These are phyloP conservation scores for Gracilinanus agilis DNA, from an alignment of 2,113 vertebrate genomes.

Conservation along the genomic window DNA sequence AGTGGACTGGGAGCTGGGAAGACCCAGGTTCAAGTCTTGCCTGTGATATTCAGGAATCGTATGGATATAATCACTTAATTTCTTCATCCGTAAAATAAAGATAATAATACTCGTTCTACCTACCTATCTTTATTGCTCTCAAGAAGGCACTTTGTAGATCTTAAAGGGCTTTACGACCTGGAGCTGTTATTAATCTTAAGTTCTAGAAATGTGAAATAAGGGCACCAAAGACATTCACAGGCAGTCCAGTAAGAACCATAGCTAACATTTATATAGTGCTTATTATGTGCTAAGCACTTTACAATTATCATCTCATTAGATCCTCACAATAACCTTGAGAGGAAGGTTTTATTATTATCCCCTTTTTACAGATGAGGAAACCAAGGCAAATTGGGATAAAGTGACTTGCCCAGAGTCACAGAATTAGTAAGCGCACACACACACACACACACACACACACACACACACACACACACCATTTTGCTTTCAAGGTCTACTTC, in stretches of 20 bases:
- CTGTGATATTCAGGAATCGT: not conserved
- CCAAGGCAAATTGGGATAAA: not conserved
- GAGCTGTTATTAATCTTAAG: slow-evolving; percentile 29
- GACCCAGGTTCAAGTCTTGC: not conserved
- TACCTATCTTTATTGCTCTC: not conserved
- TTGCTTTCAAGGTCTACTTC: not conserved
- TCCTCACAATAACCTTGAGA: not conserved
- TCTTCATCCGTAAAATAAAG: not conserved
- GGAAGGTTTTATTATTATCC: not conserved
- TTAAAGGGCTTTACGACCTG: not conserved
- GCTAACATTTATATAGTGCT: not conserved
- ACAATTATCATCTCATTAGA: not conserved
- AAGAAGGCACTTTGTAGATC: not conserved
- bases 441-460: not conserved
- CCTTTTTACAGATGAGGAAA: slow-evolving; percentile 29
- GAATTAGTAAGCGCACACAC: not conserved
- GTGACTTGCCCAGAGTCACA: slow-evolving; percentile 11
- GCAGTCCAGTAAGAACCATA: not conserved
- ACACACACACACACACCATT: not conserved
- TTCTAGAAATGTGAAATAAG: slow-evolving; percentile 15
- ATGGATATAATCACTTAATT: not conserved
- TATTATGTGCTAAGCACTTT: not conserved
- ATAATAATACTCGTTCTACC: not conserved
- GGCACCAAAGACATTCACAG: not conserved
- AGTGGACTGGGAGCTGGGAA: slow-evolving; percentile 9